A percentile compares a stretch with the other conserved stretches of the same genome.
phyloP scores from a whole-genome alignment of 2,888 invertebrate species.

The Eudemis profundana region DNA sequence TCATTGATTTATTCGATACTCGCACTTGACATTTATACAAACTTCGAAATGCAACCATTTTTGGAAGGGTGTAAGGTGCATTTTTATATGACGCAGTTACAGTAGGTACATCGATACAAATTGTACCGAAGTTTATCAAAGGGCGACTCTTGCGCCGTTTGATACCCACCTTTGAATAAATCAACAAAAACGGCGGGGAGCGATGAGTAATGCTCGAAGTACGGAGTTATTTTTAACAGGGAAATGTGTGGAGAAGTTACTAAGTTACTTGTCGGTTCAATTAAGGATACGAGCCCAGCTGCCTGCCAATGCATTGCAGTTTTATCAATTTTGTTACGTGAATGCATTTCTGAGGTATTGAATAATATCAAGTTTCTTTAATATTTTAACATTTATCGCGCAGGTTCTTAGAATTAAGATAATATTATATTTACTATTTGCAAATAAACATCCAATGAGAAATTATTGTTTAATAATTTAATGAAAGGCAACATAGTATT shows the following conservation, averaged over 20 bases:
- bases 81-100: conserved; percentile 46
- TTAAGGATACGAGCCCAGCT: conserved; percentile 22
- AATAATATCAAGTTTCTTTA: neutral
- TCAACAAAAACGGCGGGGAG: conserved; percentile 84
- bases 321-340: conserved; percentile 20
- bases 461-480: too few species aligned
- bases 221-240: conserved; percentile 64
- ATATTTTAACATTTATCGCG: neutral
- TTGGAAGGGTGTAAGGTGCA: conserved; percentile 44
- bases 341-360: conserved; percentile 1
- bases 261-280: conserved; percentile 22
- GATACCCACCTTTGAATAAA: conserved; percentile 81
- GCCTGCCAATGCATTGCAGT: conserved; percentile 16
- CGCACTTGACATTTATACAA: conserved; percentile 44
- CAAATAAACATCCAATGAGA: too few species aligned
- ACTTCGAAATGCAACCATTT: conserved; percentile 50
- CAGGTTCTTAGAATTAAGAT: too few species aligned
- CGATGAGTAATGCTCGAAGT: conserved; percentile 76
- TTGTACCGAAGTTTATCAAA: conserved; percentile 80
- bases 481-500: too few species aligned
- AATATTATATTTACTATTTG: too few species aligned
- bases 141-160: conserved; percentile 71
- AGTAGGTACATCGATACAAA: conserved; percentile 68
- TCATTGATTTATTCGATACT: conserved; percentile 76
- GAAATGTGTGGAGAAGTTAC: conserved; percentile 54